These are phyloP conservation scores for Oreochromis mossambicus DNA, from an alignment of 2,797 vertebrate genomes.

Conservation along the genomic window DNA sequence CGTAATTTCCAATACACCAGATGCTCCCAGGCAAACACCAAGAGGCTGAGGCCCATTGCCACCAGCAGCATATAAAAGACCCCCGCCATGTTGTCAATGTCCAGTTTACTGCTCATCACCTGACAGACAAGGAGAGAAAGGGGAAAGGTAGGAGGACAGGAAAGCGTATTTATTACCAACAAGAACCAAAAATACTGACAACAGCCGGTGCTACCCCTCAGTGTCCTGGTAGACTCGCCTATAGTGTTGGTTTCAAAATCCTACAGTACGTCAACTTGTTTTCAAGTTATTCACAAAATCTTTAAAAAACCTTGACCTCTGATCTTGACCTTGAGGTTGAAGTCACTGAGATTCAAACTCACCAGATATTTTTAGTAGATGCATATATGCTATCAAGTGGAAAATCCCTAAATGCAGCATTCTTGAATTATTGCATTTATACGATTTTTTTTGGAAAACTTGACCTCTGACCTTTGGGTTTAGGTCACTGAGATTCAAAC, in stretches of 20 bases:
- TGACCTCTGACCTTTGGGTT: not conserved
- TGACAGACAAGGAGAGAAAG: conserved; percentile 49
- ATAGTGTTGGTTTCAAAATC: not conserved
- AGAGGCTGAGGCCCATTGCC: conserved; percentile 78
- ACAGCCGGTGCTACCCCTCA: rapidly evolving
- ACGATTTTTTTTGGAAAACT: not conserved
- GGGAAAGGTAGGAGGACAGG: not conserved
- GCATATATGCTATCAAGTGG: not conserved
- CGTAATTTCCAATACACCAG: conserved; percentile 87
- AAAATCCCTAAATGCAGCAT: rapidly evolving
- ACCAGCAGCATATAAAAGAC: conserved; percentile 83
- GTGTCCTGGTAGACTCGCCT: not conserved
- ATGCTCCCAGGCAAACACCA: conserved; percentile 84
- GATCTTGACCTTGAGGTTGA: not conserved
- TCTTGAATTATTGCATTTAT: not conserved
- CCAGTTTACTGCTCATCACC: conserved; percentile 87
- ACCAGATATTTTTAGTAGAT: not conserved
- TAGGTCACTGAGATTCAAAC: rapidly evolving
- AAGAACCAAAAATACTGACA: not conserved
- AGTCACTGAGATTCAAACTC: rapidly evolving
- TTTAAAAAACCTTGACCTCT: rapidly evolving
- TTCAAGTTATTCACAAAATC: not conserved
- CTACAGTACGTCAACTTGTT: not conserved
- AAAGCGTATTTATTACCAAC: conserved; percentile 27
- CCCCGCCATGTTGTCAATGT: conserved; percentile 80